These are phyloP conservation scores for Porites lutea DNA, from an alignment of 64 coral and sea anemone species.

Conservation along the genomic window DNA sequence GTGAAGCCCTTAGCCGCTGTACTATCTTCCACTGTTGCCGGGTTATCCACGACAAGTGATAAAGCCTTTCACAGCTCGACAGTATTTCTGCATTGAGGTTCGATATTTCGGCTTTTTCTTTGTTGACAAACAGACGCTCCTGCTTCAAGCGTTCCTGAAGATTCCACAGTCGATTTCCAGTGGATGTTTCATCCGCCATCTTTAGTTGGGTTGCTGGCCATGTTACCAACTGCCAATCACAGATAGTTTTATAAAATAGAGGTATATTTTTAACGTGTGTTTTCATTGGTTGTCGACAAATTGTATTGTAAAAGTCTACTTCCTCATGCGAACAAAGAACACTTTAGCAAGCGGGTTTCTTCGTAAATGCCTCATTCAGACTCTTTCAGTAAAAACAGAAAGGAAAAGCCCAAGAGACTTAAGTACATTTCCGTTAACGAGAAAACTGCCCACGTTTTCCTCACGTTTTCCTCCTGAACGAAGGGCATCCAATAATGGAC, in stretches of 20 bases:
- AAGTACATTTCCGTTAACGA: too few species aligned
- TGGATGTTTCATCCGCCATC: constrained; percentile 78
- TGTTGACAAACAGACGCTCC: constrained; percentile 87
- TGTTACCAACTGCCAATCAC: not conserved
- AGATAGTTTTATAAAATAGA: not conserved
- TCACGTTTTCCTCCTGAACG: too few species aligned
- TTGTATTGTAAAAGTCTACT: not conserved
- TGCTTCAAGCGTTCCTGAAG: constrained; percentile 92
- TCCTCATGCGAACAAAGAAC: not conserved
- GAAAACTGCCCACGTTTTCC: not conserved
- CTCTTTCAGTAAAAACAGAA: too few species aligned
- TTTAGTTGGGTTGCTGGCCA: not conserved
- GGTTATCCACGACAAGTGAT: constrained; percentile 91
- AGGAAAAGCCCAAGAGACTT: not conserved
- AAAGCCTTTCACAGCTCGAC: constrained; percentile 86
- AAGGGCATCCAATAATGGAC: too few species aligned
- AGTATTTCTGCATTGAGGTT: constrained; percentile 80
- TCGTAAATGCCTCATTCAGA: too few species aligned
- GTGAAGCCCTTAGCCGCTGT: constrained; percentile 76
- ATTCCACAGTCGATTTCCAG: constrained; percentile 65
- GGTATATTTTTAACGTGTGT: not conserved
- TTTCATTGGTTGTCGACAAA: constrained; percentile 15
- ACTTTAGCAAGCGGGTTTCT: too few species aligned
- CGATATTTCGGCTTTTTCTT: constrained; percentile 86
- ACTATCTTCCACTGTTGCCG: constrained; percentile 95